These are phyloP conservation scores for Cladopsammia gracilis DNA, from an alignment of 64 coral and sea anemone species.

Conservation along the genomic window DNA sequence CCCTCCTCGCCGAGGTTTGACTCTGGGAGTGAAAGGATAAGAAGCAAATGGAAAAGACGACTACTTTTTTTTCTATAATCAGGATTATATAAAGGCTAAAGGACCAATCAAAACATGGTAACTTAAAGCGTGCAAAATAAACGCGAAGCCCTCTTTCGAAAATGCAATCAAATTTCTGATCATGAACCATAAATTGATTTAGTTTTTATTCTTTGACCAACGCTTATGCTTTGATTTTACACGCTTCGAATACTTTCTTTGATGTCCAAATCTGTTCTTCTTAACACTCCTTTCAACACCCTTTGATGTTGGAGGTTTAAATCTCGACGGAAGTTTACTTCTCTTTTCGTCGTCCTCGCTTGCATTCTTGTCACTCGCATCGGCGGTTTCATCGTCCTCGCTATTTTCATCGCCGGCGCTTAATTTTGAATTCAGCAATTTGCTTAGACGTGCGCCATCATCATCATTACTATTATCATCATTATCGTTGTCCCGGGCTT, in stretches of 20 bases:
- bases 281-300: not conserved
- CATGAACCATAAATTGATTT: not conserved
- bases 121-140: too few relatives aligned
- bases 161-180: too few relatives aligned
- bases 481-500: not conserved
- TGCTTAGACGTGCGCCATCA: not conserved
- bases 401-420: not conserved
- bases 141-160: too few relatives aligned
- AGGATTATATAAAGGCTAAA: too few relatives aligned
- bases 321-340: conserved; percentile 47
- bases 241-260: not conserved
- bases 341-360: not conserved
- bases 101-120: too few relatives aligned
- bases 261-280: conserved; percentile 19
- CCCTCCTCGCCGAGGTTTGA: too few relatives aligned
- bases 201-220: conserved; percentile 5
- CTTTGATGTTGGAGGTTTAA: conserved; percentile 13
- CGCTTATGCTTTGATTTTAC: conserved; percentile 23
- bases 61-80: too few relatives aligned
- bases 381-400: conserved; percentile 7
- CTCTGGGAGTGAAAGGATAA: too few relatives aligned
- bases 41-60: too few relatives aligned
- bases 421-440: conserved; percentile 7
- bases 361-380: not conserved
- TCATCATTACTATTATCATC: conserved; percentile 5